Evolutionary conservation across 2,797 vertebrate genomes (phyloP), one percentile per base, ranked within the genome.

Genomic region (Halcyon chelicuti): DNA sequence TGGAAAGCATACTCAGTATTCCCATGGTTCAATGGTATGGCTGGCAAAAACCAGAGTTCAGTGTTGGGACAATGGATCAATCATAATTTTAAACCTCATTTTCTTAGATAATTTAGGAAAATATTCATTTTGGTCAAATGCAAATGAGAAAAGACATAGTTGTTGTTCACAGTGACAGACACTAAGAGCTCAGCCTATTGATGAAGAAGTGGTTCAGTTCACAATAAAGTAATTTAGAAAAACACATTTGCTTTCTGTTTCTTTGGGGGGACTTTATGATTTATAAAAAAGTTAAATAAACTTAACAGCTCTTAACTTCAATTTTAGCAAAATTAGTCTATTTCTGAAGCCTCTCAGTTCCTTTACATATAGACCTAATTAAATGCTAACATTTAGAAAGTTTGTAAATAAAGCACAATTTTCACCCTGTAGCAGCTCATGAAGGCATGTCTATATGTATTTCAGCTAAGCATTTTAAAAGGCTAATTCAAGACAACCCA

Each of bases 401-500:
- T 75, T 73, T 63, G 71, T 82, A 95, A 82, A 88, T 44, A 89
- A 77, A 91, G 26, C 26, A 35, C 18, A 71, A 33, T 79, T 94
- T 78, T 84, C 70, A 78, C 22, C 16, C n/a, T 75, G 14, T 21
- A 60, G 54, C 33, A 76, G 46, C n/a, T 90, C 62, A 65, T 68
- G 49, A 7, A 90, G 55, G 62, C 25, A 70, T 1, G 1, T 44
- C 44, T 73, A 6, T 18, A 58, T 18, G 31, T 52, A 74, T 65
- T 70, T 44, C 84, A 85, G 29, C 47, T 52, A 71, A 63, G 20
- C 42, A 80, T 83, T 95, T 93, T 71, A 88, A 92, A 86, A 72
- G 42, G 83, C 77, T 83, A 66, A 65, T 77, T 96, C 90, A 94
- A 74, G 89, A 92, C 83, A 97, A 93, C 82, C 42, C 66, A 93